A percentile compares a stretch with the other conserved stretches of the same genome.
phyloP scores from a whole-genome alignment of 2,797 vertebrate species.

The Podarcis siculus region DNA sequence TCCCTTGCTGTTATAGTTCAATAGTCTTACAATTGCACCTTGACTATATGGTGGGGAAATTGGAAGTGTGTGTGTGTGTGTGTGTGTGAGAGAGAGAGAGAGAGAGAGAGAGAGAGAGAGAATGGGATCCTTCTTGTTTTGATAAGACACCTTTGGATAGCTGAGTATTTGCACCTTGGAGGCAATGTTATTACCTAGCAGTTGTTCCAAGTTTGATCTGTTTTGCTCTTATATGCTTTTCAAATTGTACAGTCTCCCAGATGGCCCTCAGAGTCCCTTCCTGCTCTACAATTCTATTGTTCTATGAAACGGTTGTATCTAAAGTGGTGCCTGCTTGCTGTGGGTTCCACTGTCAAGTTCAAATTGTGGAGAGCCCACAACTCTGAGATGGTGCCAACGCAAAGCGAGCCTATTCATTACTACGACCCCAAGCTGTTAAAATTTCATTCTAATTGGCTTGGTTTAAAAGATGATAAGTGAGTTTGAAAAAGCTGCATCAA shows the following conservation, averaged over 20 bases:
- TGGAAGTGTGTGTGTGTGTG: no score
- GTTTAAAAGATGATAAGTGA: slow-evolving; percentile 1
- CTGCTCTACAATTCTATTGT: slow-evolving; percentile 15
- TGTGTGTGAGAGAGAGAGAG: no score
- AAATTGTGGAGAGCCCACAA: slow-evolving; percentile 65
- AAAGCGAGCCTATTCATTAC: slow-evolving; percentile 49
- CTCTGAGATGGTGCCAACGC: slow-evolving; percentile 57
- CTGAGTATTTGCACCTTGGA: background rate
- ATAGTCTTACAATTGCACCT: background rate
- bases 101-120: no score
- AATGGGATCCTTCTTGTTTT: no score
- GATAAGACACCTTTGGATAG: background rate
- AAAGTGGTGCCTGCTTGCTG: slow-evolving; percentile 52
- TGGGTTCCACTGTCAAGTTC: slow-evolving; percentile 61
- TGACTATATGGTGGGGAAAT: background rate
- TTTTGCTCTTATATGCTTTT: slow-evolving; percentile 1
- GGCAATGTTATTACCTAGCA: background rate
- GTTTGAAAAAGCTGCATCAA: slow-evolving; percentile 33
- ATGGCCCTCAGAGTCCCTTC: no score
- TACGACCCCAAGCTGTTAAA: slow-evolving; percentile 47
- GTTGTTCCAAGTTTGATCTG: background rate
- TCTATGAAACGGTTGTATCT: slow-evolving; percentile 46
- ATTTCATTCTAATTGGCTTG: slow-evolving; percentile 28
- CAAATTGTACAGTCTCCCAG: background rate
- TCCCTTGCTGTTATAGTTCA: background rate